Evolutionary conservation across 1,140 invertebrate genomes (phyloP).

Genomic region (Tetranychus cinnabarinus): DNA sequence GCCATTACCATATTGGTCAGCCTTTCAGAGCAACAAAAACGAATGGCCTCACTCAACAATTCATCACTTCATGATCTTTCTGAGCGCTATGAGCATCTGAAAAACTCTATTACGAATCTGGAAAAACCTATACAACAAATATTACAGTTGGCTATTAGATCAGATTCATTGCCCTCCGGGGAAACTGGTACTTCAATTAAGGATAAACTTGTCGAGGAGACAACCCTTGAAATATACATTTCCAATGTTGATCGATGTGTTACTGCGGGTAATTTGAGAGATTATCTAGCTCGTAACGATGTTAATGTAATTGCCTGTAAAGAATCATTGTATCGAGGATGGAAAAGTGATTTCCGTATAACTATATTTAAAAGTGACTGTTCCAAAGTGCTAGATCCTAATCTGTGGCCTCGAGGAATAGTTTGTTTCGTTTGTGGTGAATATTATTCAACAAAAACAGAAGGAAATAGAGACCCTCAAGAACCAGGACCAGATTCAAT

Average conservation of each 20-base stretch:
- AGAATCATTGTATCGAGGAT: background rate
- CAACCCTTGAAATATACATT: constrained; percentile 1
- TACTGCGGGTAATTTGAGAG: background rate
- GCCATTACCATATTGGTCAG: background rate
- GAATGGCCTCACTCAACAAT: background rate
- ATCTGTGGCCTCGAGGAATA: constrained; percentile 2
- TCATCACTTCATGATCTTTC: background rate
- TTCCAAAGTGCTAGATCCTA: background rate
- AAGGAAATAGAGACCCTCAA: background rate
- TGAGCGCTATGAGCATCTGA: background rate
- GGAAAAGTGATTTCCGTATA: background rate
- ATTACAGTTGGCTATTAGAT: background rate
- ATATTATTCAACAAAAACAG: constrained; percentile 4
- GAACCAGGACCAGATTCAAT: background rate
- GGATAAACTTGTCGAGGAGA: background rate
- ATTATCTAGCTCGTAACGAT: background rate
- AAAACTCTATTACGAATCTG: background rate
- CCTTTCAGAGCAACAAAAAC: background rate
- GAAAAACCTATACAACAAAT: constrained; percentile 1
- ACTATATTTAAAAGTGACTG: background rate
- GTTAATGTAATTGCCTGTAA: background rate
- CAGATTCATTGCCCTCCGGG: background rate
- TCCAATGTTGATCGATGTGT: constrained; percentile 1
- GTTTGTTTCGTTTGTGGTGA: constrained; percentile 1
- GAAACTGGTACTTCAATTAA: background rate